Conservation (phyloP, 2,797 vertebrate species). For the Anabacerthia variegaticeps region DNA sequence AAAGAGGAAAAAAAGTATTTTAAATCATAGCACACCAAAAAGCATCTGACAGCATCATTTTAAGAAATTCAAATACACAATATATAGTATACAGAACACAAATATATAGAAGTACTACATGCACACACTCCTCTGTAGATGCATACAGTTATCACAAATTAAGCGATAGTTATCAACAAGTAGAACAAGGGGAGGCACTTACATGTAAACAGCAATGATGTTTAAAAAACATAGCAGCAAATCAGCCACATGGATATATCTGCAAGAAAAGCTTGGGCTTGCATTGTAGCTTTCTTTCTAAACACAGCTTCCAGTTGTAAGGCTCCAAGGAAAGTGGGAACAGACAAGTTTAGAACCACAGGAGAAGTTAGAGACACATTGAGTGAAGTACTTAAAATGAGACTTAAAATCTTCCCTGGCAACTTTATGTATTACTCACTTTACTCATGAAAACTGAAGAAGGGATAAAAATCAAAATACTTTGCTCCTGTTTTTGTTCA, state of each 20-base stretch:
- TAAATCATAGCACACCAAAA: not conserved
- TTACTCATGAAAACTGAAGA: not conserved
- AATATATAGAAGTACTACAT: not conserved
- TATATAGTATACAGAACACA: not conserved
- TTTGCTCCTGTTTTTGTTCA: not conserved
- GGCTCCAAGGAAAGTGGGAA: not conserved
- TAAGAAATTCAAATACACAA: not conserved
- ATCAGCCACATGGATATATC: not conserved
- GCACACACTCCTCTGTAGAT: accelerated
- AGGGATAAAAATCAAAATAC: not conserved
- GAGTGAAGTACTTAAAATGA: not conserved
- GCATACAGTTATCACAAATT: not conserved
- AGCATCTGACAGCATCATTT: not conserved
- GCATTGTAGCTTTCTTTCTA: not conserved
- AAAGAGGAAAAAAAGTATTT: not conserved
- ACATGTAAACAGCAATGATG: not conserved
- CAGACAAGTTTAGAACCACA: not conserved
- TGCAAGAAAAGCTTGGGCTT: not conserved
- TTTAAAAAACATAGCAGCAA: not conserved
- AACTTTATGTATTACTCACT: not conserved
- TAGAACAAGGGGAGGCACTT: not conserved
- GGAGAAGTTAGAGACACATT: not conserved
- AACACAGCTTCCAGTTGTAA: not conserved
- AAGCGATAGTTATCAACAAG: not conserved
- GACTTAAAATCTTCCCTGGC: not conserved